phyloP scores from a whole-genome alignment of 2,888 invertebrate species.

The Podabrus alpinus region DNA sequence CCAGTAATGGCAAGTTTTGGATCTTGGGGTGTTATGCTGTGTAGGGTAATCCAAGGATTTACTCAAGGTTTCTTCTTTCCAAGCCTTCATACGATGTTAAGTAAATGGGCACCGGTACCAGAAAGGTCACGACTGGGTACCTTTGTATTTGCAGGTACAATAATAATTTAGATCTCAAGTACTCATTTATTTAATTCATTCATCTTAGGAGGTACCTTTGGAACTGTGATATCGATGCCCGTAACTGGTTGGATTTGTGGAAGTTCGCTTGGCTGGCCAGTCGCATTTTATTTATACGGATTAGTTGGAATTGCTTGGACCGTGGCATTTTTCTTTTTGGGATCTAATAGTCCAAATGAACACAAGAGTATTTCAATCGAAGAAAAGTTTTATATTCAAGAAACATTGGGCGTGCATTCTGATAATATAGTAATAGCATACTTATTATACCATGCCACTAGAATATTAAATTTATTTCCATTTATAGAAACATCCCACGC shows the following conservation, averaged over 20 bases:
- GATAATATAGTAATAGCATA: background rate
- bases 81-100: conserved; percentile 69
- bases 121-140: conserved; percentile 73
- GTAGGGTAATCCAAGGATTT: conserved; percentile 72
- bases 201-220: conserved; percentile 69
- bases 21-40: conserved; percentile 64
- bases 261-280: conserved; percentile 70
- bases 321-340: conserved; percentile 61
- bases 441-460: background rate
- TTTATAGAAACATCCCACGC: conserved; percentile 57
- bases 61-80: conserved; percentile 74
- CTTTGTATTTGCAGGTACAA: conserved; percentile 61
- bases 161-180: background rate
- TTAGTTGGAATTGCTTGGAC: conserved; percentile 63
- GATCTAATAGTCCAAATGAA: conserved; percentile 65
- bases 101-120: conserved; percentile 74
- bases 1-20: conserved; percentile 69
- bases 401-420: conserved; percentile 10
- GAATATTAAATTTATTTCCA: conserved; percentile 23
- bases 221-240: conserved; percentile 72
- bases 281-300: conserved; percentile 75
- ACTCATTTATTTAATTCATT: background rate
- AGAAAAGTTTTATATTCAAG: conserved; percentile 68
- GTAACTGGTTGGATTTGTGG: conserved; percentile 70
- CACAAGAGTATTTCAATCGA: conserved; percentile 62